Evolutionary conservation across 1,140 invertebrate genomes (phyloP), one percentile per base, ranked within the genome.

Genomic region (Parasteatoda tepidariorum): DNA sequence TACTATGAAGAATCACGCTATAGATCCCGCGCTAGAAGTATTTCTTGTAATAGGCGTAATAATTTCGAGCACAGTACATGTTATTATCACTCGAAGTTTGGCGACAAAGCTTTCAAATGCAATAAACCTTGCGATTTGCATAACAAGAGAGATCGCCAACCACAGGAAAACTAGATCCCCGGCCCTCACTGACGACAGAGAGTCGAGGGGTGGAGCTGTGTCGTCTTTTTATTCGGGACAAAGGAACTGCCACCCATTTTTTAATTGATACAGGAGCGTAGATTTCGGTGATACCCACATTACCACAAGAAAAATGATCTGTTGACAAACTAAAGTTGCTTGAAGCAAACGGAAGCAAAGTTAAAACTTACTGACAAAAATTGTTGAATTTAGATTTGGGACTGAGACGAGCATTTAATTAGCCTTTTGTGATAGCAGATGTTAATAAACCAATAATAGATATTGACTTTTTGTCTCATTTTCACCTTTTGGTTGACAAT

Each of bases 371-470:
- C 31, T 34, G 64, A 0, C 30, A 33, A 22, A 15, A 48, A 9
- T 13, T 62, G 7, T 24, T 83, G 15, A 33, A n/a, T 11, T 59
- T 84, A 22, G 64, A 84, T 57, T 55, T 84, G 6, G 33, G 61
- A 13, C 57, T 84, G 9, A 15, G 38, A 31, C n/a, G 67, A 57
- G n/a, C 30, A 6, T 67, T 84, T 22, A 15, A 54, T 1, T 84
- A 26, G 1, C 11, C 5, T 59, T 84, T 84, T 31, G 11, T 84
- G 11, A 67, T 84, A 9, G 82, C 81, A 33, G 83, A 83, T 67
- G 54, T 85, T n/a, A 34, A 62, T 55, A 57, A 84, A 26, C 64
- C 83, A 28, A 85, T 85, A 54, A 85, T 85, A 64, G 84, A 83
- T 67, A 76, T 76, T 28, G 67, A 85, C 57, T n/a, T 84, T 70